Evolutionary conservation across 2,113 vertebrate genomes (phyloP).

Genomic region (Indicator maculatus): DNA sequence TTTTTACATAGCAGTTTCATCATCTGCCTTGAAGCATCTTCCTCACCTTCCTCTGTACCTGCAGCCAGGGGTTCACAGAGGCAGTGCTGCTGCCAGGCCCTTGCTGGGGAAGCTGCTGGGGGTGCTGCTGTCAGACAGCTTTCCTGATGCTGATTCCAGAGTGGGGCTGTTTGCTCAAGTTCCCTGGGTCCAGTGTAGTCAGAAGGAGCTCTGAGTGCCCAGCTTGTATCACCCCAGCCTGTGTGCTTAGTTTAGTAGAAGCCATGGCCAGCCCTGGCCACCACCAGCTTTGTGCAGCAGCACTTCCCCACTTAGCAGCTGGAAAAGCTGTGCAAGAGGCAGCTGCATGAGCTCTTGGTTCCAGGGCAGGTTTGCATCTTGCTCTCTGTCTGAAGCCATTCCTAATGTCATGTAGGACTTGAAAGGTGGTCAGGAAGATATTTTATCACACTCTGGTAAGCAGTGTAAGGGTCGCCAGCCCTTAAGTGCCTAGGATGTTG

Average conservation of each 20-base stretch:
- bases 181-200: not conserved
- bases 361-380: not conserved
- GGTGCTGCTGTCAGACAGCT: not conserved
- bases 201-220: not conserved
- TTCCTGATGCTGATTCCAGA: not conserved
- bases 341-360: constrained; percentile 6
- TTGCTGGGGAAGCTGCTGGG: not conserved
- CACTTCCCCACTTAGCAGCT: not conserved
- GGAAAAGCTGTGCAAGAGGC: not conserved
- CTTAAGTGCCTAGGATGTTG: not conserved
- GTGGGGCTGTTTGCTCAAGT: constrained; percentile 24
- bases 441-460: not conserved
- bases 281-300: not conserved
- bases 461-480: not conserved
- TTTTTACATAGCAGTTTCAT: not conserved
- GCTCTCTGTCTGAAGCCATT: not conserved
- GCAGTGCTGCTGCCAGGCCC: not conserved
- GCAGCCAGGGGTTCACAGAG: not conserved
- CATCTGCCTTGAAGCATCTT: not conserved
- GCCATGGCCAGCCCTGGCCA: not conserved
- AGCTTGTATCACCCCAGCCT: not conserved
- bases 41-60: not conserved
- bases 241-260: constrained; percentile 45
- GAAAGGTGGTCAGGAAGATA: not conserved
- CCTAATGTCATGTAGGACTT: not conserved